These are phyloP conservation scores for Leptopilina clavipes DNA, from an alignment of 1,140 invertebrate genomes.

Conservation along the genomic window DNA sequence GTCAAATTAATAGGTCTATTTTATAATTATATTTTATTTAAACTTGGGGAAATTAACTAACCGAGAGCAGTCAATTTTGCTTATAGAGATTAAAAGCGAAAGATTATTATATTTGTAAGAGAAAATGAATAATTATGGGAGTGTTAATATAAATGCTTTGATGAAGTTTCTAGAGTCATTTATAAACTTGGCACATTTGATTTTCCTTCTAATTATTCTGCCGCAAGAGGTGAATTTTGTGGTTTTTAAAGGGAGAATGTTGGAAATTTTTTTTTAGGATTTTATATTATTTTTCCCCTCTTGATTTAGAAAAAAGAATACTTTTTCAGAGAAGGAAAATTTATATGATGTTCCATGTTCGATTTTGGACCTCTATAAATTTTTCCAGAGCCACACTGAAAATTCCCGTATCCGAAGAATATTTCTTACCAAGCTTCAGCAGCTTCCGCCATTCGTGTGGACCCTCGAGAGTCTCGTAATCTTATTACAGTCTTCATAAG, in stretches of 20 bases:
- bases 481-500: conserved; percentile 14
- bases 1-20: too few species aligned
- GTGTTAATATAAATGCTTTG: too few species aligned
- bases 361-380: conserved; percentile 15
- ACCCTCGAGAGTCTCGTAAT: conserved; percentile 15
- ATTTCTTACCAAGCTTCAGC: conserved; percentile 10
- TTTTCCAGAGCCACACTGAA: background rate
- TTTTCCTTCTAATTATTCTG: too few species aligned
- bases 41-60: background rate
- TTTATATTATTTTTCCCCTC: background rate
- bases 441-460: conserved; percentile 16
- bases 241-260: too few species aligned
- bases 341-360: conserved; percentile 4
- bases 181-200: background rate
- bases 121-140: background rate
- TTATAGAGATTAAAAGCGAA: background rate
- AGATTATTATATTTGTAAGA: background rate
- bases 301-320: too few species aligned
- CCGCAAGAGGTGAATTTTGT: background rate
- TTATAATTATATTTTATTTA: background rate
- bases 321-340: background rate
- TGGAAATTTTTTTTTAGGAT: too few species aligned
- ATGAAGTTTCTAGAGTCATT: background rate
- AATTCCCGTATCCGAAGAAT: conserved; percentile 2
- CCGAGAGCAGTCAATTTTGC: background rate